Conservation (phyloP, 1,140 invertebrate species). For the Listronotus oregonensis region DNA sequence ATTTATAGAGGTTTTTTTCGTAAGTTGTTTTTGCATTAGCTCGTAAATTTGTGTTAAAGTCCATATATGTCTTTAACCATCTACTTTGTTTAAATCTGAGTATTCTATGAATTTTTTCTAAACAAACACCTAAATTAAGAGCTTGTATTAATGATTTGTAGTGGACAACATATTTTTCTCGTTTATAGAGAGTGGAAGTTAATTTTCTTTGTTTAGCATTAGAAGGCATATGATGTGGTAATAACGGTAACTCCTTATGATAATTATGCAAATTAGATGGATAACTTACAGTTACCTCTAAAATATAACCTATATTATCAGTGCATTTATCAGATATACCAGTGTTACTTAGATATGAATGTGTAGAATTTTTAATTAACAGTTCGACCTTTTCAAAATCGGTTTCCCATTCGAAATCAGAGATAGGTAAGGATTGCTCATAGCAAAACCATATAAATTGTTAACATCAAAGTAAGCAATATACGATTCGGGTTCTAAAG, state of each 20-base stretch:
- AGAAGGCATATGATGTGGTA: constrained; percentile 48
- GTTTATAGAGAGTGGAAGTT: constrained; percentile 46
- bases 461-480: too few species aligned
- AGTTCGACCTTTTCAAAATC: too few species aligned
- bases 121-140: constrained; percentile 47
- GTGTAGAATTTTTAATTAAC: too few species aligned
- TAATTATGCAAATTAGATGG: constrained; percentile 33
- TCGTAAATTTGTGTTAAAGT: constrained; percentile 50
- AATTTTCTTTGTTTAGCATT: constrained; percentile 52
- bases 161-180: constrained; percentile 54
- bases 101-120: constrained; percentile 51
- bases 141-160: constrained; percentile 49
- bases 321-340: too few species aligned
- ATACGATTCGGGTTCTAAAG: too few species aligned
- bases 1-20: constrained; percentile 58
- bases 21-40: constrained; percentile 51
- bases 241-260: constrained; percentile 56
- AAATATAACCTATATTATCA: constrained; percentile 40
- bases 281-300: constrained; percentile 41
- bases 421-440: too few species aligned
- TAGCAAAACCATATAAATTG: too few species aligned
- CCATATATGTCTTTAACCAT: constrained; percentile 53
- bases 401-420: too few species aligned
- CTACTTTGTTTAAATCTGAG: constrained; percentile 52
- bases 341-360: too few species aligned